Conservation (phyloP, 2,797 vertebrate genomes). For the Gallinago stenura region DNA sequence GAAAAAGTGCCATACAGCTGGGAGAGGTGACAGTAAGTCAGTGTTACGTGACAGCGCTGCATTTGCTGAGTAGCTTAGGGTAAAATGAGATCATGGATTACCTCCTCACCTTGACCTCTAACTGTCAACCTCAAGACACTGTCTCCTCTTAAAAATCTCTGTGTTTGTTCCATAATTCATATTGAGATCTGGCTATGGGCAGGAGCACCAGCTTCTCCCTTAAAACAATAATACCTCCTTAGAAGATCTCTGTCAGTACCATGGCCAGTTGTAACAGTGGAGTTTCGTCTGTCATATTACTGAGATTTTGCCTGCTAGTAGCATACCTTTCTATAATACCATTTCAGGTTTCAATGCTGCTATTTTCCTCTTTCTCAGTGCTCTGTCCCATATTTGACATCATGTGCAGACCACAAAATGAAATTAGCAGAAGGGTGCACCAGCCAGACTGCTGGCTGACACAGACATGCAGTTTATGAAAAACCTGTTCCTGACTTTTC, state of each 20-base stretch:
- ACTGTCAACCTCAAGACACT: neutral
- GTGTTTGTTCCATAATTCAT: neutral
- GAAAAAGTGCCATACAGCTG: neutral
- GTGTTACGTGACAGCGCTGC: neutral
- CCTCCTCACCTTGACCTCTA: neutral
- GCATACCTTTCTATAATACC: neutral
- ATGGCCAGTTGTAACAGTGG: neutral
- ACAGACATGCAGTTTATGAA: neutral
- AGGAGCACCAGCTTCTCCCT: neutral
- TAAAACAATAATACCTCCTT: neutral
- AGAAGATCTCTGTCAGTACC: neutral
- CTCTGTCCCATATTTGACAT: neutral
- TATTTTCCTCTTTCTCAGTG: neutral
- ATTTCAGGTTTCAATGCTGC: neutral
- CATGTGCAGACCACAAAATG: rapidly evolving
- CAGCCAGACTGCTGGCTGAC: neutral
- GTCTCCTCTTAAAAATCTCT: neutral
- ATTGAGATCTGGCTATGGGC: neutral
- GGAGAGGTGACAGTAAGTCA: neutral
- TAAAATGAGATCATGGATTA: neutral
- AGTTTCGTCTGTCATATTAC: neutral
- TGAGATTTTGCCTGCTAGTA: neutral
- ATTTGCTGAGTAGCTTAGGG: neutral
- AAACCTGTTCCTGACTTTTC: neutral
- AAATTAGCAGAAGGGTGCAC: neutral